Evolutionary conservation across 2,888 invertebrate genomes (phyloP), one percentile per base, ranked within the genome.

Genomic region (Argyresthia albistria): DNA sequence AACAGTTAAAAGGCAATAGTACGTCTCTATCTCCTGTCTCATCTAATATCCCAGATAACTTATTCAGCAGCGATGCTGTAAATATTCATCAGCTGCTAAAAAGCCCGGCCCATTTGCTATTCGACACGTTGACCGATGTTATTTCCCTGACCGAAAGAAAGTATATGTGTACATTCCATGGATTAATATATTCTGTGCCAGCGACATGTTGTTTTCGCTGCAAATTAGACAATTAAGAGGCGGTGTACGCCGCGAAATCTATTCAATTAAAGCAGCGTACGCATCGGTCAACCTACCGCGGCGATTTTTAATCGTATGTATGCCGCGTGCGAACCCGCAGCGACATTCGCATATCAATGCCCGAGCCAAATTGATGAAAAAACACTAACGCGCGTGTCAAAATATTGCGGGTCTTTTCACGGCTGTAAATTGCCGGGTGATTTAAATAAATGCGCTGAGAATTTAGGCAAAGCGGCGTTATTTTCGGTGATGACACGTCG

Each of bases 221-320:
- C 76, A 87, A 87, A 86, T 86, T 80, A 87, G 83, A 82, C 87
- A 76, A 86, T 87, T 87, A 87, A 66, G 80, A 87, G 82, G 81
- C 87, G 67, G 57, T 52, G 56, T 73, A 75, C 76, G 80, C 65
- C 65, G 73, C 73, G 69, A 73, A 69, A 82, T 82, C 86, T 86
- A 87, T 87, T 79, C 67, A 82, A 86, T 87, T 87, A 86, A 83
- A 83, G 73, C 86, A 63, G 75, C 65, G 66, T 79, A 78, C 77
- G 80, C 77, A 62, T 65, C 66, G 73, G 76, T 71, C 77, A 86
- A 25, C 87, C 87, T 84, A 81, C 87, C 84, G 84, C 86, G 69
- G 62, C 65, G 87, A 82, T 84, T 87, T 79, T 86, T 81, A 81
- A 80, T 83, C 77, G 76, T 87, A 86, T 84, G 87, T 84, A 87